phyloP scores from a whole-genome alignment of 35 echinoderm and acorn worm species.

The Apostichopus parvimensis region DNA sequence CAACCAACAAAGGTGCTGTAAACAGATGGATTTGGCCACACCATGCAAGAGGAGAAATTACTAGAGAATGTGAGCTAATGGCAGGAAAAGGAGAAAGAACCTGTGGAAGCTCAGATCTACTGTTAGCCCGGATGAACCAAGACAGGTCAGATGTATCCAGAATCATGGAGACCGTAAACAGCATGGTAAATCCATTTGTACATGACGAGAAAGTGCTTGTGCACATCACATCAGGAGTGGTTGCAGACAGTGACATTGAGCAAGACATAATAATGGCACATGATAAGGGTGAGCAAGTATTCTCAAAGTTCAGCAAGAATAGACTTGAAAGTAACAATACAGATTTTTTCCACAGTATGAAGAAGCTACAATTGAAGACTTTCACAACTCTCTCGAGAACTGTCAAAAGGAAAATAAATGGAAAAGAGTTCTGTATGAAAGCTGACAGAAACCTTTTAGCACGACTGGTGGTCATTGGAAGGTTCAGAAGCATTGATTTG shows the following conservation, averaged over 20 bases:
- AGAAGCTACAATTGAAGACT: constrained; percentile 44
- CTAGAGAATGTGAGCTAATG: constrained; percentile 61
- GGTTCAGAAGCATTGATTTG: constrained; percentile 43
- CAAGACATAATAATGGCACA: constrained; percentile 24
- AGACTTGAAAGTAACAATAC: constrained; percentile 31
- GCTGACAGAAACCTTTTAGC: constrained; percentile 56
- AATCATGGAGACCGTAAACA: constrained; percentile 43
- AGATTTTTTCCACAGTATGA: constrained; percentile 37
- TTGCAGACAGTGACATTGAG: constrained; percentile 29
- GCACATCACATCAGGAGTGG: constrained; percentile 33
- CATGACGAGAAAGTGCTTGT: constrained; percentile 14
- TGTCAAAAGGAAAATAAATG: constrained; percentile 37
- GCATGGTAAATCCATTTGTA: constrained; percentile 59
- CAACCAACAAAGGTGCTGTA: constrained; percentile 52
- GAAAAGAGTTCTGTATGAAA: constrained; percentile 49
- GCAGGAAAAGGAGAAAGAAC: constrained; percentile 41
- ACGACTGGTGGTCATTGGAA: constrained; percentile 56
- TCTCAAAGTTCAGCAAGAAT: constrained; percentile 35
- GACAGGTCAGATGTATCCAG: constrained; percentile 56
- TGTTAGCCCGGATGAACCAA: constrained; percentile 15
- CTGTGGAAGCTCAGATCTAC: constrained; percentile 21
- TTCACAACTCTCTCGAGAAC: constrained; percentile 11
- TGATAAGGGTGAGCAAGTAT: constrained; percentile 39
- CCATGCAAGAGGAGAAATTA: constrained; percentile 49
- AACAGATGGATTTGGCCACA: constrained; percentile 61